These are phyloP conservation scores for Piscicola geometra DNA, from an alignment of 2,888 invertebrate species.

Conservation along the genomic window DNA sequence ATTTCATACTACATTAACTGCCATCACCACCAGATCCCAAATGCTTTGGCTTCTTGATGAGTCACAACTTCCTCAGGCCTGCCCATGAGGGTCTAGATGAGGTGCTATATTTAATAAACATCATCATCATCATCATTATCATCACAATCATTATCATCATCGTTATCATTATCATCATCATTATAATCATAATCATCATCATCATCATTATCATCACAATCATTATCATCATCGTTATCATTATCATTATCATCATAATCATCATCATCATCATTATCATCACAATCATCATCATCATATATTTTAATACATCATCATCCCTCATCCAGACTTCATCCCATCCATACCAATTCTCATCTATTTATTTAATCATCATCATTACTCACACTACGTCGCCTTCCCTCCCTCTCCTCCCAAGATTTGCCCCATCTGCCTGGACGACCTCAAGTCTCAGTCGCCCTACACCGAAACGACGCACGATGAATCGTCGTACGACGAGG, in stretches of 20 bases:
- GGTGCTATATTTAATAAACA: neutral
- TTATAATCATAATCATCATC: neutral
- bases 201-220: too few relatives aligned
- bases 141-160: neutral
- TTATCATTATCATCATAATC: too few relatives aligned
- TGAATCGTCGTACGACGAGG: neutral
- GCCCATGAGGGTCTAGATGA: neutral
- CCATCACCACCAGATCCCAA: neutral
- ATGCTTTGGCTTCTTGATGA: slow-evolving; percentile 1
- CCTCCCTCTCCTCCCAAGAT: too few relatives aligned
- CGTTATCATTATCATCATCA: neutral
- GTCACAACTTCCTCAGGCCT: neutral
- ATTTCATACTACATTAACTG: neutral
- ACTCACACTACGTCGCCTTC: too few relatives aligned
- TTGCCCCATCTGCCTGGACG: slow-evolving; percentile 9
- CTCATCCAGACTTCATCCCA: too few relatives aligned
- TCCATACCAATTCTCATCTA: too few relatives aligned
- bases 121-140: neutral
- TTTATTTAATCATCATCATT: too few relatives aligned
- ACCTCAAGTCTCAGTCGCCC: neutral
- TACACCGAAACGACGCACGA: neutral
- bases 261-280: too few relatives aligned
- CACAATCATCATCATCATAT: too few relatives aligned
- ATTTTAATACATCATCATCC: too few relatives aligned
- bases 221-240: too few relatives aligned